Conservation (phyloP, 2,113 vertebrate species). For the Laticauda colubrina region DNA sequence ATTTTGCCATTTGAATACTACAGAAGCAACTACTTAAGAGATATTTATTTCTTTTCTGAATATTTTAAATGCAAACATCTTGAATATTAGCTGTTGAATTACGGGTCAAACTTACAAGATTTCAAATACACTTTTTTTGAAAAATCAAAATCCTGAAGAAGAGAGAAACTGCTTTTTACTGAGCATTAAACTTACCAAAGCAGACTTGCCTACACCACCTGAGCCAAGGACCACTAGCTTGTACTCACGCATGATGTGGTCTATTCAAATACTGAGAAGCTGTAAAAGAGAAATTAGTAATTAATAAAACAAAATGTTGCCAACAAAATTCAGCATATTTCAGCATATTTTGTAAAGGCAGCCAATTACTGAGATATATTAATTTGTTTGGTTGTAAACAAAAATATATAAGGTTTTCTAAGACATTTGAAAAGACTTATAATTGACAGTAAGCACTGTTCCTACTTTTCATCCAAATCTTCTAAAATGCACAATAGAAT, state of each 20-base stretch:
- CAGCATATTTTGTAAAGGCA: neutral
- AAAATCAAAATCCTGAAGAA: neutral
- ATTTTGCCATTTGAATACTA: neutral
- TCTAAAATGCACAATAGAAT: neutral
- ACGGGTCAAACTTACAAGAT: rapidly evolving
- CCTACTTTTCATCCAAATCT: neutral
- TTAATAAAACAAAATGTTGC: neutral
- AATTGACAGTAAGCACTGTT: neutral
- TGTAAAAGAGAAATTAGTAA: constrained; percentile 61
- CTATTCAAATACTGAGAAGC: constrained; percentile 79
- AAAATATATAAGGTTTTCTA: neutral
- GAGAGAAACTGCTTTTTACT: neutral
- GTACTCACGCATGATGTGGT: constrained; percentile 98
- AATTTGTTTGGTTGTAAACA: neutral
- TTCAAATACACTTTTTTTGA: rapidly evolving
- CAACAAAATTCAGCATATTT: neutral
- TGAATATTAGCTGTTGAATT: neutral
- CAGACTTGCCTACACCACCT: constrained; percentile 98
- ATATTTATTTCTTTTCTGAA: neutral
- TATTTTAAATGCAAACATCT: neutral
- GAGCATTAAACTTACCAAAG: constrained; percentile 86
- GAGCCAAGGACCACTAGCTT: constrained; percentile 99
- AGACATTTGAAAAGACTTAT: neutral
- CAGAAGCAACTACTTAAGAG: neutral
- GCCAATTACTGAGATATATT: neutral